Conservation (phyloP, 2,113 vertebrate genomes). For the Leptobrachium leishanense region DNA sequence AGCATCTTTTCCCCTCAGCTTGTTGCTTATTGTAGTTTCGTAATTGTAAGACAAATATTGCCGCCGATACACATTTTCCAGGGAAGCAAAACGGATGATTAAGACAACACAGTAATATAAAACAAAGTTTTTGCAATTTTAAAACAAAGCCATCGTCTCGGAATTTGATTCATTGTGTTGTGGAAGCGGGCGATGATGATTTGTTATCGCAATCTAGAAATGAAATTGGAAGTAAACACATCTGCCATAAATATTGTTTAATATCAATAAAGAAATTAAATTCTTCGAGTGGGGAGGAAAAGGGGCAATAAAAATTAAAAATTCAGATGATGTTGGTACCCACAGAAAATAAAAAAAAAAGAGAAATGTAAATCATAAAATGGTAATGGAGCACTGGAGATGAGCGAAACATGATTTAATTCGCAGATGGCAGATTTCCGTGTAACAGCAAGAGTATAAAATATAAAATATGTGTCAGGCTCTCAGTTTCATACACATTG, state of each 20-base stretch:
- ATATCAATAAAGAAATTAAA: neutral
- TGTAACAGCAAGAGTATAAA: too few species aligned
- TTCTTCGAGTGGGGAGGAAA: neutral
- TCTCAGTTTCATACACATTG: too few species aligned
- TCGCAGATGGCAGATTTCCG: neutral
- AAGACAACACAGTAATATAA: neutral
- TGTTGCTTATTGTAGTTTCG: too few species aligned
- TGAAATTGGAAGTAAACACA: neutral
- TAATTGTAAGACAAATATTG: too few species aligned
- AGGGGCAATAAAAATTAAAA: neutral
- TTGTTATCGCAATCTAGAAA: slow-evolving; percentile 4
- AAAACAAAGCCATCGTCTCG: neutral
- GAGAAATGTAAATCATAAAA: neutral
- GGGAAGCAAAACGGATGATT: neutral
- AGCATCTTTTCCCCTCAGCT: too few species aligned
- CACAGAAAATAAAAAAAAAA: neutral
- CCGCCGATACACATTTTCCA: too few species aligned
- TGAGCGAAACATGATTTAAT: neutral
- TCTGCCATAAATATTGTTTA: neutral
- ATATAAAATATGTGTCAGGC: too few species aligned
- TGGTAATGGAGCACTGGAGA: slow-evolving; percentile 11
- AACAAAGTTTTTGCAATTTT: neutral
- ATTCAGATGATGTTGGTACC: neutral
- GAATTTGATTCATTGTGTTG: neutral
- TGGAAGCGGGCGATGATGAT: neutral